phyloP scores from a whole-genome alignment of 2,113 vertebrate genomes.

The Pteropus alecto region DNA sequence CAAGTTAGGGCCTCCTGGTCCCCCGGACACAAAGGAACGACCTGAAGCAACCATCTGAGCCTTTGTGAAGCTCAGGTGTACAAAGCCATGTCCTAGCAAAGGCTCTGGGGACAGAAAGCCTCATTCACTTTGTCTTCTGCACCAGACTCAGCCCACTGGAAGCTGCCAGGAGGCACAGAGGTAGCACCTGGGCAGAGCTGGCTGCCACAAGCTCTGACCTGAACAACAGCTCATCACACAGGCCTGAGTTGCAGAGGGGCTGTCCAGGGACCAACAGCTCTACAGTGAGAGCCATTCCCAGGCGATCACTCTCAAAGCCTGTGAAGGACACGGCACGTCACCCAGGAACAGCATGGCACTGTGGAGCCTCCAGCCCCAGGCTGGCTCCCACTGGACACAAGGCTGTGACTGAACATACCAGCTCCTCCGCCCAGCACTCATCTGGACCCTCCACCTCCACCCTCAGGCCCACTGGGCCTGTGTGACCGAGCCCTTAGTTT shows the following conservation, averaged over 20 bases:
- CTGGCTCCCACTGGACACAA: neutral
- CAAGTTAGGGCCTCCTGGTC: neutral
- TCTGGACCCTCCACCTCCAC: neutral
- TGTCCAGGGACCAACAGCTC: too few species aligned
- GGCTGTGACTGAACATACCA: neutral
- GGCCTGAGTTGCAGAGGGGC: neutral
- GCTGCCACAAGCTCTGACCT: neutral
- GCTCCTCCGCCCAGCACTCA: neutral
- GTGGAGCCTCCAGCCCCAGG: rapidly evolving
- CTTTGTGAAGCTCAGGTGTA: neutral
- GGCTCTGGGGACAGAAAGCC: neutral
- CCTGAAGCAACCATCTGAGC: neutral
- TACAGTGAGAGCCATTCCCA: neutral
- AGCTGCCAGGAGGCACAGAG: neutral
- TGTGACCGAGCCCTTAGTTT: neutral
- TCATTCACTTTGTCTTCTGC: neutral
- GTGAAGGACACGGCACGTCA: neutral
- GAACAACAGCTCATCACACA: neutral
- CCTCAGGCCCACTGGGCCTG: neutral
- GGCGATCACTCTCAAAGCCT: neutral
- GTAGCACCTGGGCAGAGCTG: neutral
- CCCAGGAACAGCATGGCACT: neutral
- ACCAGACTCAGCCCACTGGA: neutral
- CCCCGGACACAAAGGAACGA: neutral
- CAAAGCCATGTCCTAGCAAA: neutral